Evolutionary conservation across 2,797 vertebrate species (phyloP), one percentile per base, ranked within the genome.

Genomic region (Sebastes ruberrimus): DNA sequence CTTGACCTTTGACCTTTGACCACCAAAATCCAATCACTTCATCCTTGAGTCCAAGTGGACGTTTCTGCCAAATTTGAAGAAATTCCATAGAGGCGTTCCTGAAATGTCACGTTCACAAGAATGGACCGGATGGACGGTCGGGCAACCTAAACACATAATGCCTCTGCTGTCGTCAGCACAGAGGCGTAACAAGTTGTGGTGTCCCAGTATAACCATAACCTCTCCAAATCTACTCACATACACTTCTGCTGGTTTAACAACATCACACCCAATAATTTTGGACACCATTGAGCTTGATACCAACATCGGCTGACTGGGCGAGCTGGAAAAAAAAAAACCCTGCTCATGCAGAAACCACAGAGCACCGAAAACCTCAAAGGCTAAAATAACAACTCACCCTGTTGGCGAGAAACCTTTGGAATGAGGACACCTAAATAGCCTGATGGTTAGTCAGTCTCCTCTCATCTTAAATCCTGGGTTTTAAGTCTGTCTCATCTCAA

Each of bases 201-300:
- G 5, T 70, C 18, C 59, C n/a, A n/a, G 33, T 11, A 49, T 13
- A 61, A 61, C 61, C 25, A 55, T 9, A 10, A 7, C 2, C 49
- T 55, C 38, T 53, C 11, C 2, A 25, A 18, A 49, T 64, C 49
- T 66, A 53, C 66, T 61, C 0, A 52, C 33, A 55, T 33, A 67
- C 35, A 62, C 55, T 59, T 46, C 23, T 8, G 0, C 57, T 56
- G 53, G 25, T 64, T 77, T 59, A 23, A 72, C 27, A 80, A 7
- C 69, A 55, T 82, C 57, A 55, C 73, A 78, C 27, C 20, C 69
- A 68, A 78, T 83, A 30, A 64, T 78, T 84, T 81, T 65, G 27
- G 23, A 13, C 38, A 33, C 1, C 5, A 76, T 30, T 1, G 4
- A 86, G 38, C 46, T 33, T 20, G 56, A 72, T 8, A 33, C 32